Percentiles rank a stretch among this genome's conserved stretches.
These are phyloP conservation scores for Pogonophryne albipinna DNA, from an alignment of 2,797 vertebrate genomes.

Conservation along the genomic window DNA sequence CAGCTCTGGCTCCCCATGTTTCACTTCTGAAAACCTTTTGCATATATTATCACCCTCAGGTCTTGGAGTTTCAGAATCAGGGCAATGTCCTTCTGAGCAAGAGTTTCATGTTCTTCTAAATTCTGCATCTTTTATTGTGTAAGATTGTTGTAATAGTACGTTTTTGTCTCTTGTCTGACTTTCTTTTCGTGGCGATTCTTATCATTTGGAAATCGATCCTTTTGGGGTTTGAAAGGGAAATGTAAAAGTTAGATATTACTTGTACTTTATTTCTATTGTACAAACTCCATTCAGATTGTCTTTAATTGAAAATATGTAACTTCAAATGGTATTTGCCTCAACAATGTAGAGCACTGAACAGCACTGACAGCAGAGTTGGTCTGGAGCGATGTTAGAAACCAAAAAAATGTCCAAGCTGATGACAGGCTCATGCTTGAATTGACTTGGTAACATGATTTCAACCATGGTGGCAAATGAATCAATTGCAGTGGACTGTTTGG, in stretches of 20 bases:
- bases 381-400: constrained; percentile 7
- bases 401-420: background rate
- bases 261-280: background rate
- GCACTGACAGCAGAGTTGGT: constrained; percentile 5
- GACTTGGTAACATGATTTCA: constrained; percentile 14
- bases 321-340: background rate
- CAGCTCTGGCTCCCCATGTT: constrained; percentile 5
- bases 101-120: constrained; percentile 5
- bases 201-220: background rate
- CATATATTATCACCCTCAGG: constrained; percentile 23
- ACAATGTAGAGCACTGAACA: background rate
- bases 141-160: background rate
- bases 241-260: background rate
- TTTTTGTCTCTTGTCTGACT: background rate
- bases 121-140: constrained; percentile 1
- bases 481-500: constrained; percentile 3
- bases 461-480: background rate
- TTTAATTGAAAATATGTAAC: constrained; percentile 16
- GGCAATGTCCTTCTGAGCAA: background rate
- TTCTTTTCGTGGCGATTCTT: background rate
- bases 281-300: background rate
- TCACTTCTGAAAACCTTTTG: background rate
- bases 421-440: constrained; percentile 25
- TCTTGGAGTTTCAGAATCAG: background rate
- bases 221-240: background rate